A percentile compares a stretch with the other conserved stretches of the same genome.
Evolutionary conservation across 2,113 vertebrate species (phyloP).

Genomic region (Pelobates fuscus): DNA sequence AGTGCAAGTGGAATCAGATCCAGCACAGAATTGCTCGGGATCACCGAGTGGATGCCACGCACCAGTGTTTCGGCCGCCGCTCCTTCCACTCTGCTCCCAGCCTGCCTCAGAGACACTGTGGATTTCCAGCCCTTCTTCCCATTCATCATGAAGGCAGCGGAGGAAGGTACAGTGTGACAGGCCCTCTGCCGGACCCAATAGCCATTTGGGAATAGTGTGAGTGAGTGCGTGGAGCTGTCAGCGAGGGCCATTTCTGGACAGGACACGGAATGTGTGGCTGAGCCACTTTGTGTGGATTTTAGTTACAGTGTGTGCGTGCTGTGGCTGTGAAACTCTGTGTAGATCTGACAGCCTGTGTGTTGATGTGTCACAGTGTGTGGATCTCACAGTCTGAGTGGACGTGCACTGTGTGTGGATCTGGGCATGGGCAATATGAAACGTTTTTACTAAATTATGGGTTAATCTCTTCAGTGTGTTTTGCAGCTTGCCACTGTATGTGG

Average conservation of each 20-base stretch:
- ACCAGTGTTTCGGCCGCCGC: conserved; percentile 61
- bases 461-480: background rate
- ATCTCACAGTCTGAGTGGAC: no score
- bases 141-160: conserved; percentile 84
- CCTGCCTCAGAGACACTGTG: conserved; percentile 64
- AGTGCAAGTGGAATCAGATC: conserved; percentile 21
- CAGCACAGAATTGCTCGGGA: conserved; percentile 31
- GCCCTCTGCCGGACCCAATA: background rate
- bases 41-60: conserved; percentile 70
- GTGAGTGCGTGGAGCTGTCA: background rate
- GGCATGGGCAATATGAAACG: no score
- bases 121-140: conserved; percentile 65
- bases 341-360: background rate
- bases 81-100: conserved; percentile 69
- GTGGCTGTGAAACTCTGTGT: no score
- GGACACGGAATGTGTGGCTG: no score
- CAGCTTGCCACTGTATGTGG: background rate
- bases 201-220: background rate
- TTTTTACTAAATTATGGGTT: no score
- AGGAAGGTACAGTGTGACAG: conserved; percentile 79
- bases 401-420: no score
- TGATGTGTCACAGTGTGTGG: background rate
- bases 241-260: background rate
- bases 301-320: no score
- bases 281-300: no score